These are phyloP conservation scores for Ptychodera flava DNA, from an alignment of 35 echinoderm and acorn worm genomes.

Conservation along the genomic window DNA sequence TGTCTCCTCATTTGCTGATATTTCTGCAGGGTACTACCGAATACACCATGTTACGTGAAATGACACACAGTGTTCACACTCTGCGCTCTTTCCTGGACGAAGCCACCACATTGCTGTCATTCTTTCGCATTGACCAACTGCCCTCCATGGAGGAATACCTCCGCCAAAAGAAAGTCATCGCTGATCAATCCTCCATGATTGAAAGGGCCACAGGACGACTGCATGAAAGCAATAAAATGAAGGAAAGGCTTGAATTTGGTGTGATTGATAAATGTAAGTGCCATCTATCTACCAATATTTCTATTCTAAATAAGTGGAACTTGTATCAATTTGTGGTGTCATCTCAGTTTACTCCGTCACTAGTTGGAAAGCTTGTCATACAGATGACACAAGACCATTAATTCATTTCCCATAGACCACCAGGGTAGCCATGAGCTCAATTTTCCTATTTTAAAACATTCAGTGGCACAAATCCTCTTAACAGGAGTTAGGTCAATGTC, in stretches of 20 bases:
- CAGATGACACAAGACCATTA: no score
- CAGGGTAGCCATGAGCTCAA: no score
- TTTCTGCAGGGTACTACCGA: not conserved
- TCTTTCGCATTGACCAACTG: not conserved
- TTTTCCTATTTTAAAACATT: no score
- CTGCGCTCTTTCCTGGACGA: not conserved
- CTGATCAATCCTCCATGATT: not conserved
- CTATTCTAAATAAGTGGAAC: no score
- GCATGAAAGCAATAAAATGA: not conserved
- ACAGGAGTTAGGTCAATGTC: no score
- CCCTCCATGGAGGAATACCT: not conserved
- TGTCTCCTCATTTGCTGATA: no score
- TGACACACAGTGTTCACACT: not conserved
- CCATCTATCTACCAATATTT: no score
- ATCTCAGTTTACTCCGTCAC: no score
- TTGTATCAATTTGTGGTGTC: no score
- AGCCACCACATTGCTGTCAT: not conserved
- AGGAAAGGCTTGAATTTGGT: not conserved
- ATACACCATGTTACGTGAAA: not conserved
- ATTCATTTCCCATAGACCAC: no score
- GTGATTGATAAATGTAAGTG: not conserved
- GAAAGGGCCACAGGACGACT: not conserved
- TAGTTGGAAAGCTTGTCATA: no score
- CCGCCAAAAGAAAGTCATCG: not conserved
- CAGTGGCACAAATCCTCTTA: no score